Evolutionary conservation across 1,140 invertebrate genomes (phyloP).

Genomic region (Phymorhynchus buccinoides): DNA sequence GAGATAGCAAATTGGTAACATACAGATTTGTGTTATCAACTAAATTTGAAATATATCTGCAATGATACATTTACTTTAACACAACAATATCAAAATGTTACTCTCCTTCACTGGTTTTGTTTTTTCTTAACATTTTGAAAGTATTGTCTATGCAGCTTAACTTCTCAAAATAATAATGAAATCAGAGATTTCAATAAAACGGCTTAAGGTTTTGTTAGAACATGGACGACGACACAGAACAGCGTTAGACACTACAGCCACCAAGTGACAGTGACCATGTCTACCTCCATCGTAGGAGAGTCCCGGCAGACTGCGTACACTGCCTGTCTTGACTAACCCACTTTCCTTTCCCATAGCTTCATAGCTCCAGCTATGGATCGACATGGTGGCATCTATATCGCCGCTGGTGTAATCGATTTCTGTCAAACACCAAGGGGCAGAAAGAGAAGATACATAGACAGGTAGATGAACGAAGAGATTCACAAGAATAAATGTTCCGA

Average conservation of each 20-base stretch:
- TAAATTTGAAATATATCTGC: too few species aligned
- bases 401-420: slow-evolving; percentile 61
- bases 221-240: not conserved
- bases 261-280: not conserved
- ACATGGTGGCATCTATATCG: slow-evolving; percentile 62
- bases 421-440: slow-evolving; percentile 32
- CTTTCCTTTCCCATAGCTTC: slow-evolving; percentile 45
- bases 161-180: not conserved
- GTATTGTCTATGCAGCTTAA: too few species aligned
- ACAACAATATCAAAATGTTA: too few species aligned
- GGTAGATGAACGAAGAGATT: not conserved
- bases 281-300: slow-evolving; percentile 41
- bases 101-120: not conserved
- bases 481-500: not conserved
- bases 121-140: not conserved
- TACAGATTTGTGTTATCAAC: too few species aligned
- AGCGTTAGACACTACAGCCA: not conserved
- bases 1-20: too few species aligned
- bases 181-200: not conserved
- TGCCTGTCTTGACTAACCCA: slow-evolving; percentile 40
- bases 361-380: slow-evolving; percentile 63
- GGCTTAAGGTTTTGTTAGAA: not conserved
- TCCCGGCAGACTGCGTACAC: slow-evolving; percentile 50
- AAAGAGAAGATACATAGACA: not conserved
- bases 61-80: too few species aligned